These are phyloP conservation scores for Myiopsitta monachus DNA, from an alignment of 2,113 vertebrate species.

Conservation along the genomic window DNA sequence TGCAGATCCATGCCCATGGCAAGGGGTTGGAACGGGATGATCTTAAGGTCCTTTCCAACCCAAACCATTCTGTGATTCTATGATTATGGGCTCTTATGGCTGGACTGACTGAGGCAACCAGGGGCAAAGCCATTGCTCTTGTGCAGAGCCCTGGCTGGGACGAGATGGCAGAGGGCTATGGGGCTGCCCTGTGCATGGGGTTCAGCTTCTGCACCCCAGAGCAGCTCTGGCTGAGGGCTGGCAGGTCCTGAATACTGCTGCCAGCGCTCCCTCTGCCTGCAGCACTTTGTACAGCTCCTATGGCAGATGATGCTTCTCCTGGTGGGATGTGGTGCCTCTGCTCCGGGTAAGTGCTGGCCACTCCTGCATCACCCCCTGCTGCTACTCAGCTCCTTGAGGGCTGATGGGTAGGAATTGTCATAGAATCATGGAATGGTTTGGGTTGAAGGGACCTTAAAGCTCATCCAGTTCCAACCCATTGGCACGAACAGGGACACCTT, in stretches of 20 bases:
- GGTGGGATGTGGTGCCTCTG: neutral
- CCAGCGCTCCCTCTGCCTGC: neutral
- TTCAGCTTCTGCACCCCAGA: neutral
- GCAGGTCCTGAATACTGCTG: neutral
- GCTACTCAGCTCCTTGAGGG: accelerated
- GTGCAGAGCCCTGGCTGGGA: neutral
- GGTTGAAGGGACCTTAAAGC: neutral
- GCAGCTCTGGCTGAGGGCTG: neutral
- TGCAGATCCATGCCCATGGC: neutral
- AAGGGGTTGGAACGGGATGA: neutral
- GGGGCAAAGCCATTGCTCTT: neutral
- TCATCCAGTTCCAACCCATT: neutral
- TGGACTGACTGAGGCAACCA: neutral
- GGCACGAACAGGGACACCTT: neutral
- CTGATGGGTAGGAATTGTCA: neutral
- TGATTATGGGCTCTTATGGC: neutral
- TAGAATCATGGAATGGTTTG: neutral
- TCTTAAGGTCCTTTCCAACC: neutral
- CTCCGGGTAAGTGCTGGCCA: accelerated
- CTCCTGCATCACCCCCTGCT: accelerated
- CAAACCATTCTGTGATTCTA: neutral
- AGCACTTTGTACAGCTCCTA: neutral
- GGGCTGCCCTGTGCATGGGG: neutral
- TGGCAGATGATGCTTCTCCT: neutral
- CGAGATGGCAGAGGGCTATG: neutral